Percentiles rank a stretch among this genome's conserved stretches.
Conservation (phyloP, 2,113 vertebrate genomes). For the Ctenomys sociabilis region DNA sequence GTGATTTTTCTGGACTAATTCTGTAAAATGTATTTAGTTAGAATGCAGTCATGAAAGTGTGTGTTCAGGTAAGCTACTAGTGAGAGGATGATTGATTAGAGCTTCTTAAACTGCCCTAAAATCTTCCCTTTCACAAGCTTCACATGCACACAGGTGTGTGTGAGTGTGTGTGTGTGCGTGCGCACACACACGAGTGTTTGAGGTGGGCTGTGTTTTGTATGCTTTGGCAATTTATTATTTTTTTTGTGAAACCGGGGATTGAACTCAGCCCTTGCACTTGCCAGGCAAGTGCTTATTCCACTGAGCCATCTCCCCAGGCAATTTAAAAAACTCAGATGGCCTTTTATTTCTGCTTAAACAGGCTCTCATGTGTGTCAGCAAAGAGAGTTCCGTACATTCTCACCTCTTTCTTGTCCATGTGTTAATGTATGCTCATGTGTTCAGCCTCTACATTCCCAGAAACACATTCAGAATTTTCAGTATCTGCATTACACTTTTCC, state of each 20-base stretch:
- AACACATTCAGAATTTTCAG: not conserved
- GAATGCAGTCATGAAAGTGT: not conserved
- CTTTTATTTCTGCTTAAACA: not conserved
- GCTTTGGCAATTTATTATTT: not conserved
- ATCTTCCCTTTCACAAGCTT: not conserved
- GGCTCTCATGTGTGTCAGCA: not conserved
- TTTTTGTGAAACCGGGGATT: too few species aligned
- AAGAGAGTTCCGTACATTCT: not conserved
- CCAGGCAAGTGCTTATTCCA: too few species aligned
- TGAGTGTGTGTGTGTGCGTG: not conserved
- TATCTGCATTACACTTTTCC: not conserved
- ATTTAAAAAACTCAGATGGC: not conserved
- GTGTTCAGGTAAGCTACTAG: not conserved
- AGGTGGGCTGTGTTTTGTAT: accelerated
- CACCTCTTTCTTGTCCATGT: not conserved
- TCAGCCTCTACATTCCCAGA: not conserved
- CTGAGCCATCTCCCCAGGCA: too few species aligned
- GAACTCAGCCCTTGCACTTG: too few species aligned
- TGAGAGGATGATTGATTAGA: not conserved
- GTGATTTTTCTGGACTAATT: not conserved
- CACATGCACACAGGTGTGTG: not conserved
- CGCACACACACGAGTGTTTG: not conserved
- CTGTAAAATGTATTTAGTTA: not conserved
- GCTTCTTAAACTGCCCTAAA: not conserved
- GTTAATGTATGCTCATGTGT: not conserved